Conservation (phyloP, 2,888 invertebrate genomes). For the Julus scandinavius region DNA sequence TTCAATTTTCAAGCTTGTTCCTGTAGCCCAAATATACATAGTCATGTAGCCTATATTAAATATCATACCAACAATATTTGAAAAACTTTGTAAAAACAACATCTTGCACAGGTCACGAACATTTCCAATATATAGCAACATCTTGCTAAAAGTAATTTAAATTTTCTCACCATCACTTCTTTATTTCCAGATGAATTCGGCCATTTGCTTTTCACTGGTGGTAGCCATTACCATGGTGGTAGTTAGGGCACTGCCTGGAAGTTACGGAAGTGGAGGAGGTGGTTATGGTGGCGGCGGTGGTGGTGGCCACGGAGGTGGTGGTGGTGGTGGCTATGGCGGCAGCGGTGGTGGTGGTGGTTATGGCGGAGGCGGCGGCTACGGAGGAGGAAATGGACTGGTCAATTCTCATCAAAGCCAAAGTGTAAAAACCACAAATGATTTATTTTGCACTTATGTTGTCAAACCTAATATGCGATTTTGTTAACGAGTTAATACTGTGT, state of each 20-base stretch:
- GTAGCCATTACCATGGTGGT: slow-evolving; percentile 1
- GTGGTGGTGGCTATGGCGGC: slow-evolving; percentile 31
- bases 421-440: not conserved
- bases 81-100: too few relatives aligned
- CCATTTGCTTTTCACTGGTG: not conserved
- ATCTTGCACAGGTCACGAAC: too few relatives aligned
- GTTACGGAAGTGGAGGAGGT: slow-evolving; percentile 52
- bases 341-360: not conserved
- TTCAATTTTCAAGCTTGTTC: too few relatives aligned
- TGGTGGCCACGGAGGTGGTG: not conserved
- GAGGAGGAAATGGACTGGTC: slow-evolving; percentile 39
- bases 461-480: not conserved
- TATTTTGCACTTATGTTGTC: not conserved
- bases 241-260: slow-evolving; percentile 38
- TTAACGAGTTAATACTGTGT: not conserved
- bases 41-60: too few relatives aligned
- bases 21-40: too few relatives aligned
- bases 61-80: too few relatives aligned
- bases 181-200: slow-evolving; percentile 42
- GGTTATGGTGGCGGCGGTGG: slow-evolving; percentile 39
- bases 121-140: too few relatives aligned
- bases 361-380: slow-evolving; percentile 40
- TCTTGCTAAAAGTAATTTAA: not conserved
- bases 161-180: not conserved
- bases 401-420: slow-evolving; percentile 45